Evolutionary conservation across 2,113 vertebrate genomes (phyloP).

Genomic region (Mionectes macconnelli): DNA sequence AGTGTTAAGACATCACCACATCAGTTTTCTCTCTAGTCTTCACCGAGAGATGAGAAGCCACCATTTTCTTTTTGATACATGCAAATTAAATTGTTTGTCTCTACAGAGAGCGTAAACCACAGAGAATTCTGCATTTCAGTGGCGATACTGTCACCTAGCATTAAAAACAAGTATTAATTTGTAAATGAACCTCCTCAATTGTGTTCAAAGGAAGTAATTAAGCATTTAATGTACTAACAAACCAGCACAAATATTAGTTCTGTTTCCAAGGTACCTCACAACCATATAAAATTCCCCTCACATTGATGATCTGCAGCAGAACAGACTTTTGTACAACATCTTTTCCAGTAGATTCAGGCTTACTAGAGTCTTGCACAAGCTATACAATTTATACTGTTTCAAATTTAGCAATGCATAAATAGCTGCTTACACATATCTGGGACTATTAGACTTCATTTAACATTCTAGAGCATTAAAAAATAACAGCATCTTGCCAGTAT

Average conservation of each 20-base stretch:
- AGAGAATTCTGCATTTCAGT: background rate
- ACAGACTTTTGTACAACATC: background rate
- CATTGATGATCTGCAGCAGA: background rate
- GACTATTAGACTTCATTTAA: background rate
- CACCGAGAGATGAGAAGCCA: background rate
- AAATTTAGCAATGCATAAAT: background rate
- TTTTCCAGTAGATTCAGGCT: background rate
- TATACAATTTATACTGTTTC: background rate
- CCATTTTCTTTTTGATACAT: constrained; percentile 54
- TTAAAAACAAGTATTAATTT: constrained; percentile 34
- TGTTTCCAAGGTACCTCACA: constrained; percentile 12
- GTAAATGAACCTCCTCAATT: background rate
- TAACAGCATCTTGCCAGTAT: background rate
- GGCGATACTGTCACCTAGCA: constrained; percentile 38
- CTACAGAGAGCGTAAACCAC: background rate
- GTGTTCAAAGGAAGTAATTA: constrained; percentile 24
- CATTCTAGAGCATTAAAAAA: background rate
- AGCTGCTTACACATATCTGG: background rate
- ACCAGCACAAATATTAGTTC: constrained; percentile 19
- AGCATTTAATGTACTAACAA: constrained; percentile 31
- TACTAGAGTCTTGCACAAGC: background rate
- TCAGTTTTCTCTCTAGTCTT: background rate
- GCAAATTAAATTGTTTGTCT: constrained; percentile 52
- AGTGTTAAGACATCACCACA: background rate
- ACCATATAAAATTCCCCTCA: background rate